Evolutionary conservation across 2,797 vertebrate genomes (phyloP).

Genomic region (Hyperoplus lanceolatus): DNA sequence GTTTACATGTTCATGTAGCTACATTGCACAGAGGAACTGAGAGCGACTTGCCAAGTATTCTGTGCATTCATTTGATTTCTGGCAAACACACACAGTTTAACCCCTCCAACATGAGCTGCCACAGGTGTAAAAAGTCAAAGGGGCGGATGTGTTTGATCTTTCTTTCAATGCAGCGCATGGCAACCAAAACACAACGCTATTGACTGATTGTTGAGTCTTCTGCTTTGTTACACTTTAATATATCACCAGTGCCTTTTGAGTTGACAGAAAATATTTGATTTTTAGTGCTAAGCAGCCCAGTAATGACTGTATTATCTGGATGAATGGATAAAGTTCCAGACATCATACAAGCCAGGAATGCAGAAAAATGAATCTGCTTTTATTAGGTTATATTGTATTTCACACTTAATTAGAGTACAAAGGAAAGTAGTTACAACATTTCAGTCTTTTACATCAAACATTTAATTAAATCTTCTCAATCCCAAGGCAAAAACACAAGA

Average conservation of each 20-base stretch:
- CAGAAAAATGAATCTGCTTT: slow-evolving; percentile 26
- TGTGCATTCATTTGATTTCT: slow-evolving; percentile 83
- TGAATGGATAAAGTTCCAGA: slow-evolving; percentile 56
- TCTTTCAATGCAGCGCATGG: slow-evolving; percentile 19
- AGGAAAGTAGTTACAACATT: slow-evolving; percentile 48
- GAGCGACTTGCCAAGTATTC: slow-evolving; percentile 86
- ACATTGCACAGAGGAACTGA: slow-evolving; percentile 82
- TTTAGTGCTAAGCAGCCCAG: slow-evolving; percentile 14
- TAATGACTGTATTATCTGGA: slow-evolving; percentile 18
- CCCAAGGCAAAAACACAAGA: slow-evolving; percentile 16
- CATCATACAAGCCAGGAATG: slow-evolving; percentile 58
- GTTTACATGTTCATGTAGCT: slow-evolving; percentile 94
- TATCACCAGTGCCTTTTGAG: slow-evolving; percentile 15
- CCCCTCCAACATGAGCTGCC: slow-evolving; percentile 66
- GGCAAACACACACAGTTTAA: slow-evolving; percentile 75
- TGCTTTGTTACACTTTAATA: slow-evolving; percentile 51
- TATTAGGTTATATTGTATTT: slow-evolving; percentile 66
- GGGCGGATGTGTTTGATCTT: slow-evolving; percentile 51
- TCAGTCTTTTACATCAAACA: slow-evolving; percentile 51
- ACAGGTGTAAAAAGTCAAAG: slow-evolving; percentile 58
- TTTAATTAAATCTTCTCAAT: slow-evolving; percentile 61
- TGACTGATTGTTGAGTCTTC: slow-evolving; percentile 24
- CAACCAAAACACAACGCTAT: slow-evolving; percentile 11
- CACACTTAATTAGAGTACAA: slow-evolving; percentile 61
- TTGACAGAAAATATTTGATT: slow-evolving; percentile 20